Conservation (phyloP, 2,113 vertebrate genomes). For the Geococcyx californianus region DNA sequence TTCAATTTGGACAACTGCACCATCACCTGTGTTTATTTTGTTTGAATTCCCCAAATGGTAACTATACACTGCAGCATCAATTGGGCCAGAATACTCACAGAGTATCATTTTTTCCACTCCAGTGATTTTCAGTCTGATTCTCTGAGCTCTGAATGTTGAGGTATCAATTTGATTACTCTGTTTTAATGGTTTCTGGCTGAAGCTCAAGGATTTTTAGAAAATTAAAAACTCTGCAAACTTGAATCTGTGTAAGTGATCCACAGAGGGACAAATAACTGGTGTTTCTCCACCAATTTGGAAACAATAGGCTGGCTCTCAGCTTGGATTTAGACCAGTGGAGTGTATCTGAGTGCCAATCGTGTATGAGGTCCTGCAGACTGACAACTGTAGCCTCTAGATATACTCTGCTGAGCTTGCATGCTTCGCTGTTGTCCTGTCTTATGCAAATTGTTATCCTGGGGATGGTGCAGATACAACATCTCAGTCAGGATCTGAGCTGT, state of each 20-base stretch:
- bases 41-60: background rate
- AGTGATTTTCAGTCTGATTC: background rate
- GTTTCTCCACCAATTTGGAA: background rate
- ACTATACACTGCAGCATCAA: background rate
- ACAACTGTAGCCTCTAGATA: background rate
- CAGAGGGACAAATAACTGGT: background rate
- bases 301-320: background rate
- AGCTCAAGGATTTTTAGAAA: background rate
- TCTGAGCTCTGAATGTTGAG: background rate
- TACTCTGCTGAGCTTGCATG: background rate
- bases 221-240: background rate
- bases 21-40: background rate
- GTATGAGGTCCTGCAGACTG: background rate
- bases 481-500: background rate
- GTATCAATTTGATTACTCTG: background rate
- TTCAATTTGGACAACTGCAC: background rate
- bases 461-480: background rate
- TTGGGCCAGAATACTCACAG: background rate
- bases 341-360: background rate
- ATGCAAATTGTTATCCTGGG: background rate
- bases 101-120: background rate
- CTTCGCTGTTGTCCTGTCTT: background rate
- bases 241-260: background rate
- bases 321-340: background rate
- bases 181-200: background rate